Conservation (phyloP, 2,888 invertebrate genomes). For the Caenorhabditis zanzibari region DNA sequence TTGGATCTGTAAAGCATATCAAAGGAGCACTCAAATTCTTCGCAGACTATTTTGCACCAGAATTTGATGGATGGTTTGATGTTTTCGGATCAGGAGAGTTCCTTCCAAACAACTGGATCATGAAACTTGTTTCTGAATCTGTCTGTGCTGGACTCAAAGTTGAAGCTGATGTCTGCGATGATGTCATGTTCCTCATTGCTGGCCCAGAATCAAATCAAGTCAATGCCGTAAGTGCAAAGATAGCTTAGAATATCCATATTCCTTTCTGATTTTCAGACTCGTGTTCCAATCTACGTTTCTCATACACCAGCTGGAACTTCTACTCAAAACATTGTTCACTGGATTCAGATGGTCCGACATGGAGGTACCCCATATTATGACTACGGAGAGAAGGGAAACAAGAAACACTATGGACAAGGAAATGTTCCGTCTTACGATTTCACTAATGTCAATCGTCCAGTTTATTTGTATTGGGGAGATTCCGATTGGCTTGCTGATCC, state of each 20-base stretch:
- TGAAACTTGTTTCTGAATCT: slow-evolving; percentile 76
- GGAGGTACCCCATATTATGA: slow-evolving; percentile 71
- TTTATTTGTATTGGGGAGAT: slow-evolving; percentile 77
- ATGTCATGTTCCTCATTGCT: slow-evolving; percentile 88
- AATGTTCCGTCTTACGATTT: slow-evolving; percentile 73
- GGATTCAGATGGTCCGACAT: slow-evolving; percentile 83
- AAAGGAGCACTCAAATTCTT: slow-evolving; percentile 80
- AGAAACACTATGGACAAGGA: slow-evolving; percentile 72
- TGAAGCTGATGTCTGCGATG: slow-evolving; percentile 87
- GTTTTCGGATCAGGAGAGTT: slow-evolving; percentile 85
- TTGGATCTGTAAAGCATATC: slow-evolving; percentile 83
- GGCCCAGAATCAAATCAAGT: slow-evolving; percentile 86
- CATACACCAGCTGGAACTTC: slow-evolving; percentile 85
- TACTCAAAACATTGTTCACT: slow-evolving; percentile 85
- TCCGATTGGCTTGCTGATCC: slow-evolving; percentile 77
- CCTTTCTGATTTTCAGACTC: slow-evolving; percentile 81
- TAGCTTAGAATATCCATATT: neutral
- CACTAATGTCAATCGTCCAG: slow-evolving; percentile 69
- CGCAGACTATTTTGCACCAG: slow-evolving; percentile 73
- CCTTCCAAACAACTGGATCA: slow-evolving; percentile 82
- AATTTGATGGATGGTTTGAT: slow-evolving; percentile 81
- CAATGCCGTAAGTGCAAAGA: slow-evolving; percentile 73
- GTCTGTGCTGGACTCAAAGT: slow-evolving; percentile 78
- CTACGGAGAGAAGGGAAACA: slow-evolving; percentile 69
- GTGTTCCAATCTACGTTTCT: slow-evolving; percentile 85